phyloP scores from a whole-genome alignment of 2,113 vertebrate genomes.

The Leuciscus idus region DNA sequence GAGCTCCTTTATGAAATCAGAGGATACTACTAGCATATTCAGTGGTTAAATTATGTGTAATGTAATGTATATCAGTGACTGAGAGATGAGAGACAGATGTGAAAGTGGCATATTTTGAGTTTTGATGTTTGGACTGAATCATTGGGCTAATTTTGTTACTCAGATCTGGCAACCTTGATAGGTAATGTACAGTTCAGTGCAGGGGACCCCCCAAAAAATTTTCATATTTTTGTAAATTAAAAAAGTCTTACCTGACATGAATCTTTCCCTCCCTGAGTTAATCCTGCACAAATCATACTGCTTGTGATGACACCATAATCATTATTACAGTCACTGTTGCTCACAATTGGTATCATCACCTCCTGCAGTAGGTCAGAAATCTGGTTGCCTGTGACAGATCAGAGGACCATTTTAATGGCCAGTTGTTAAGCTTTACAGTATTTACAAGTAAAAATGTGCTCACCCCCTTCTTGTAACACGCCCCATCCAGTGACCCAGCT shows the following conservation, averaged over 20 bases:
- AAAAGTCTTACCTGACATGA: constrained; percentile 60
- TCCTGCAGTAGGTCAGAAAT: too few relatives aligned
- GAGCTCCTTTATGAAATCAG: too few relatives aligned
- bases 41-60: too few relatives aligned
- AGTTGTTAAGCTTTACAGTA: neutral
- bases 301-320: too few relatives aligned
- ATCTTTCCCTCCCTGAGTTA: constrained; percentile 67
- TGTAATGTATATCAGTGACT: neutral
- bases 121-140: neutral
- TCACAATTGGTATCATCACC: too few relatives aligned
- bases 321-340: too few relatives aligned
- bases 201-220: too few relatives aligned
- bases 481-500: constrained; percentile 85
- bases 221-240: too few relatives aligned
- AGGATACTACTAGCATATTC: too few relatives aligned
- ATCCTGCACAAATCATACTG: constrained; percentile 24
- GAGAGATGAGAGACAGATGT: too few relatives aligned
- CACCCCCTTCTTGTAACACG: neutral
- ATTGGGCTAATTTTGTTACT: neutral
- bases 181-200: too few relatives aligned
- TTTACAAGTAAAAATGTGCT: neutral
- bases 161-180: too few relatives aligned
- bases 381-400: neutral
- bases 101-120: neutral
- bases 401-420: neutral